Conservation (phyloP, 2,113 vertebrate species). For the Shinisaurus crocodilurus region DNA sequence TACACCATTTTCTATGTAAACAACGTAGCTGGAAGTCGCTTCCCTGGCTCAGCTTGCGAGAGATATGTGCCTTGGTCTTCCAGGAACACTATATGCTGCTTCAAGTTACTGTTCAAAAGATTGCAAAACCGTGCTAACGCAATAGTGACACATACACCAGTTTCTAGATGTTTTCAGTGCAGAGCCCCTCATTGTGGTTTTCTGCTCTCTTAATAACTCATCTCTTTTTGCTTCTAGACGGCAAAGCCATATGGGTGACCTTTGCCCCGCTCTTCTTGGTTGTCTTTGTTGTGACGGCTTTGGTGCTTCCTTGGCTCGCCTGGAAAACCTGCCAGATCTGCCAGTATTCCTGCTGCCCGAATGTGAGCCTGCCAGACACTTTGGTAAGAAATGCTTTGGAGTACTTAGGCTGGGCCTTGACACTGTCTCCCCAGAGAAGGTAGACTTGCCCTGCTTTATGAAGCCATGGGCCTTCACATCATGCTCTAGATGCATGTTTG, state of each 20-base stretch:
- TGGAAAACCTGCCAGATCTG: conserved; percentile 21
- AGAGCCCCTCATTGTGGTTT: background rate
- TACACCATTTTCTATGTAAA: too few relatives aligned
- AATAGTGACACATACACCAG: background rate
- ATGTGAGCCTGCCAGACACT: conserved; percentile 42
- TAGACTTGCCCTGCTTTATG: background rate
- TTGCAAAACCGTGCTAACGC: background rate
- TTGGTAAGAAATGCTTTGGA: conserved; percentile 32
- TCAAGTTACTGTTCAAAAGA: background rate
- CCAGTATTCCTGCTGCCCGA: conserved; percentile 49
- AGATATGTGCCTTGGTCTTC: too few relatives aligned
- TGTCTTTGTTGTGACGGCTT: background rate
- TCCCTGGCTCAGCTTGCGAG: too few relatives aligned
- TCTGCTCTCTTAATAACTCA: background rate
- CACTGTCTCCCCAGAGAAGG: background rate
- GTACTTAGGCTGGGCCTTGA: background rate
- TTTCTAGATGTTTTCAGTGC: background rate
- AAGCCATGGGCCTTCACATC: background rate
- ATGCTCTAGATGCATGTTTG: too few relatives aligned
- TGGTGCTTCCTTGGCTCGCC: conserved; percentile 4
- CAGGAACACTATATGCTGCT: background rate
- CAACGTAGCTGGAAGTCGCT: too few relatives aligned
- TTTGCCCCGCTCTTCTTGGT: conserved; percentile 31
- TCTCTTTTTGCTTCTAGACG: background rate
- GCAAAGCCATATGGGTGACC: background rate